phyloP scores from a whole-genome alignment of 2,797 vertebrate species.

The Myioborus melanocephalus region DNA sequence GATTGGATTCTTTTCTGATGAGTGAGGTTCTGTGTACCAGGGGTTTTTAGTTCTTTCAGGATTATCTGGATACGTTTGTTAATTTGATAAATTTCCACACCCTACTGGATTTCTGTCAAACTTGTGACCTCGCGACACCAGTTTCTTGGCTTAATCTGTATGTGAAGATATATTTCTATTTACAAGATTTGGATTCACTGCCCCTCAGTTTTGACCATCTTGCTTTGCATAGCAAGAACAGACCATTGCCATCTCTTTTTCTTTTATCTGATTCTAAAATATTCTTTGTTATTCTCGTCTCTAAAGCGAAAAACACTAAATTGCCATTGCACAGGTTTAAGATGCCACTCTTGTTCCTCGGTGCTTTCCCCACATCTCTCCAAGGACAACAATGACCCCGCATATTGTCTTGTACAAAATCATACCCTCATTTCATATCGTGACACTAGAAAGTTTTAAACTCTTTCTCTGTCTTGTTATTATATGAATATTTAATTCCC shows the following conservation, averaged over 20 bases:
- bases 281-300: not conserved
- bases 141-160: not conserved
- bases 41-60: not conserved
- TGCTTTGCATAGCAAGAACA: not conserved
- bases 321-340: not conserved
- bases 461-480: not conserved
- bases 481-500: not conserved
- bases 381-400: not conserved
- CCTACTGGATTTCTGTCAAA: not conserved
- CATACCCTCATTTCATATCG: not conserved
- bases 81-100: not conserved
- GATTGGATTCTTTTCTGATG: not conserved
- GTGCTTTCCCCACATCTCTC: not conserved
- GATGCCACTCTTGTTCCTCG: not conserved
- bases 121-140: not conserved
- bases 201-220: not conserved
- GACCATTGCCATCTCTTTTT: not conserved
- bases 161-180: not conserved
- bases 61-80: not conserved
- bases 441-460: not conserved
- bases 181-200: not conserved
- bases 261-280: not conserved
- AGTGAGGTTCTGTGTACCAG: not conserved
- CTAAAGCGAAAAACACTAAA: not conserved
- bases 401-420: not conserved